phyloP scores from a whole-genome alignment of 2,888 invertebrate species.

The Epinotia ramella region DNA sequence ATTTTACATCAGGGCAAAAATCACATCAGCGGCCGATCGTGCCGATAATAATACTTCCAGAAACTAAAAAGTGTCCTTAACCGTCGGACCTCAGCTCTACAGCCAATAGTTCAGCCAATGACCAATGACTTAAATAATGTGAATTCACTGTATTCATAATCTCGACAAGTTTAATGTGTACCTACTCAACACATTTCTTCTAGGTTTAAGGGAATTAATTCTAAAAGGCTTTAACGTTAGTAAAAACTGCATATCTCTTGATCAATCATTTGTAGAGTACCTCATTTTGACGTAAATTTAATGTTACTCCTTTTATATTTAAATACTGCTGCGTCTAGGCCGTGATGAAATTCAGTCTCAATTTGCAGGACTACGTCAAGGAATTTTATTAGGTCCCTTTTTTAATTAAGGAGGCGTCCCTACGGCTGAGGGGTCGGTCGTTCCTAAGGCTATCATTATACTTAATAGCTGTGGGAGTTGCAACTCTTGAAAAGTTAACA shows the following conservation, averaged over 20 bases:
- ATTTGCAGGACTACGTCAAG: conserved; percentile 42
- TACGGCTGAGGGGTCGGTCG: conserved; percentile 45
- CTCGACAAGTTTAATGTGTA: neutral
- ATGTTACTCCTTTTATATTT: conserved; percentile 24
- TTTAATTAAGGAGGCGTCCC: conserved; percentile 50
- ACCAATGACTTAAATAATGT: too few species aligned
- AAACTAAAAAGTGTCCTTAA: too few species aligned
- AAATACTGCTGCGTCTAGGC: conserved; percentile 17
- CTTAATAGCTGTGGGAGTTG: conserved; percentile 51
- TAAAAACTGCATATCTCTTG: neutral
- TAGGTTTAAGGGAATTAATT: neutral
- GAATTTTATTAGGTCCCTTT: conserved; percentile 51
- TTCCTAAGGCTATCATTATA: conserved; percentile 50
- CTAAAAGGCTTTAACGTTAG: neutral
- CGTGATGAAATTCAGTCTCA: conserved; percentile 45
- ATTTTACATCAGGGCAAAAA: too few species aligned
- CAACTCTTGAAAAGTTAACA: conserved; percentile 47
- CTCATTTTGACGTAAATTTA: neutral
- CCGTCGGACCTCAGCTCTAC: too few species aligned
- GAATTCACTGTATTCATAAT: neutral
- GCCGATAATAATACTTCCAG: too few species aligned
- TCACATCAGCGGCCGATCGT: too few species aligned
- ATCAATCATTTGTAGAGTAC: neutral
- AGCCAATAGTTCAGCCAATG: too few species aligned
- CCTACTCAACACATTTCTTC: neutral